Evolutionary conservation across 2,888 invertebrate genomes (phyloP).

Genomic region (Noctuana brunneofusca): DNA sequence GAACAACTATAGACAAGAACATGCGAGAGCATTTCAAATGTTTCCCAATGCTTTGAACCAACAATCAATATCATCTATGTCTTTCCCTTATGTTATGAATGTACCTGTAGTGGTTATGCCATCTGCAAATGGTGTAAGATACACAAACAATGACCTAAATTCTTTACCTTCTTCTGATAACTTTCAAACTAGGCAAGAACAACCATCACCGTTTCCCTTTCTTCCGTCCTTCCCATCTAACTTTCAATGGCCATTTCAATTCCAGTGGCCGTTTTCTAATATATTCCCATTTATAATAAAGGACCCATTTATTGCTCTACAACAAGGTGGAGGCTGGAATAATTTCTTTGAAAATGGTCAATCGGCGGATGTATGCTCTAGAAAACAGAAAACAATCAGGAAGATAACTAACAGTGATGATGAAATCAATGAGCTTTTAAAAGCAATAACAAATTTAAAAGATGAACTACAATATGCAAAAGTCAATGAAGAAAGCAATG

Average conservation of each 20-base stretch:
- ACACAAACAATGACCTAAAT: slow-evolving; percentile 45
- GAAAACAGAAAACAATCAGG: slow-evolving; percentile 59
- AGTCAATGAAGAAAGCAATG: neutral
- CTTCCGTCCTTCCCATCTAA: slow-evolving; percentile 39
- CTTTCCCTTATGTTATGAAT: slow-evolving; percentile 59
- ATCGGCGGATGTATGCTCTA: slow-evolving; percentile 76
- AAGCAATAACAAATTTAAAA: slow-evolving; percentile 4
- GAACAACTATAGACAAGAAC: slow-evolving; percentile 37
- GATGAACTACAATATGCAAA: neutral
- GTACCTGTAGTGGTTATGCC: slow-evolving; percentile 65
- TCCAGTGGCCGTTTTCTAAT: slow-evolving; percentile 78
- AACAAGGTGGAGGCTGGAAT: slow-evolving; percentile 76
- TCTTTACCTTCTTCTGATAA: slow-evolving; percentile 43
- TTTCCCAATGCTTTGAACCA: slow-evolving; percentile 35
- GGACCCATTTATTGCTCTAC: slow-evolving; percentile 80
- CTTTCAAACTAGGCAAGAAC: slow-evolving; percentile 57
- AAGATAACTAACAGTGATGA: slow-evolving; percentile 19
- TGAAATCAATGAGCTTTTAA: slow-evolving; percentile 17
- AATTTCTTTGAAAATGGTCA: slow-evolving; percentile 84
- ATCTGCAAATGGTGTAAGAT: slow-evolving; percentile 43
- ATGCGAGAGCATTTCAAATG: slow-evolving; percentile 45
- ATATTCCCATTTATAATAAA: slow-evolving; percentile 82
- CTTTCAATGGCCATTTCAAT: slow-evolving; percentile 50
- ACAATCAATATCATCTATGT: slow-evolving; percentile 20
- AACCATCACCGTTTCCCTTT: slow-evolving; percentile 43